These are phyloP conservation scores for Python bivittatus DNA, from an alignment of 2,113 vertebrate genomes.

Conservation along the genomic window DNA sequence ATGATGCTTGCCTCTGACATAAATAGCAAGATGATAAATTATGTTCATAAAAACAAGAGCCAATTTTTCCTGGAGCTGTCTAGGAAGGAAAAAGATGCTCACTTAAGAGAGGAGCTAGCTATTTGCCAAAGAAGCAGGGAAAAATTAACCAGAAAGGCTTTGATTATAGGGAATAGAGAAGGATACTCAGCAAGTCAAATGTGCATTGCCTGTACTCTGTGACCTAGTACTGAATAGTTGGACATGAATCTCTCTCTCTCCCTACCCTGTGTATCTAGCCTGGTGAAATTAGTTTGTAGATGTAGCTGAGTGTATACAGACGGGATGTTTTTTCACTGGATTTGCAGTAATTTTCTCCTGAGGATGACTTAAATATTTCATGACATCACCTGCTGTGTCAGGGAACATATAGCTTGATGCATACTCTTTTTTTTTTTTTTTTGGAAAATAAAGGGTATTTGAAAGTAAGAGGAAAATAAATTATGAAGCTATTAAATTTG, in stretches of 20 bases:
- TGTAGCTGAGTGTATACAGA: neutral
- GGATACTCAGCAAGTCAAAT: neutral
- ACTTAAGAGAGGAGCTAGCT: neutral
- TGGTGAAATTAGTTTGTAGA: neutral
- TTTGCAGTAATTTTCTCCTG: neutral
- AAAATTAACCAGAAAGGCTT: neutral
- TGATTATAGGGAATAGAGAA: neutral
- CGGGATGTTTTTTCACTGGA: neutral
- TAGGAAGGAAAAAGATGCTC: neutral
- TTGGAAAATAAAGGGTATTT: constrained; percentile 55
- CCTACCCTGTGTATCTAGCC: neutral
- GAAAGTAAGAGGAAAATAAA: constrained; percentile 25
- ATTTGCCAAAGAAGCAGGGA: constrained; percentile 2
- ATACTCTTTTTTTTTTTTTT: constrained; percentile 38
- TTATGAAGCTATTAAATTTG: neutral
- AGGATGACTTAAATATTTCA: neutral
- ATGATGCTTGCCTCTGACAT: neutral
- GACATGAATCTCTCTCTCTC: neutral
- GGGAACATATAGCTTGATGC: neutral
- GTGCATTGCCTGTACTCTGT: neutral
- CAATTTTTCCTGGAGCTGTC: neutral
- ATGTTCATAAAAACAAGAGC: constrained; percentile 38
- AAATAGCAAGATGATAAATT: constrained; percentile 39
- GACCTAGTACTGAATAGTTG: neutral
- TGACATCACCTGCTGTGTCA: constrained; percentile 26